Percentiles rank a stretch among this genome's conserved stretches.
Conservation (phyloP, 2,888 invertebrate species). For the Nomada ruficornis region DNA sequence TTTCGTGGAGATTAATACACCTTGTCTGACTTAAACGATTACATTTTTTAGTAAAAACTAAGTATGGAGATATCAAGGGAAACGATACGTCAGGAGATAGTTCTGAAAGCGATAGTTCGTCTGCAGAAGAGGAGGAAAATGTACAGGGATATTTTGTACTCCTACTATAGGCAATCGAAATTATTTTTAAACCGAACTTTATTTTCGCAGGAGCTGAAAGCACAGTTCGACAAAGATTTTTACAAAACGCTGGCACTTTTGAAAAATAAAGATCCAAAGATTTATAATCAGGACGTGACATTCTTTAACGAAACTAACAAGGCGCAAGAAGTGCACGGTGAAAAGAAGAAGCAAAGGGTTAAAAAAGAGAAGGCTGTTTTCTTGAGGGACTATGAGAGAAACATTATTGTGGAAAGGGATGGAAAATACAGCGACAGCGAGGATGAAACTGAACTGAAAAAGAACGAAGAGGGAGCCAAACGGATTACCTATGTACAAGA, state of each 20-base stretch:
- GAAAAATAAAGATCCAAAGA: slow-evolving; percentile 94
- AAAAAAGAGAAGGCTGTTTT: slow-evolving; percentile 87
- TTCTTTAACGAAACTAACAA: slow-evolving; percentile 87
- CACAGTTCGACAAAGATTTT: slow-evolving; percentile 93
- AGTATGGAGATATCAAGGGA: slow-evolving; percentile 87
- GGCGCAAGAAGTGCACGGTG: slow-evolving; percentile 21
- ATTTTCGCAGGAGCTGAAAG: slow-evolving; percentile 85
- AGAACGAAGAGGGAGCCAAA: slow-evolving; percentile 70
- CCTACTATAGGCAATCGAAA: neutral
- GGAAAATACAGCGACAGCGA: slow-evolving; percentile 85
- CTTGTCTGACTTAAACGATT: neutral
- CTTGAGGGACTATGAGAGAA: slow-evolving; percentile 92
- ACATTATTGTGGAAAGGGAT: slow-evolving; percentile 89
- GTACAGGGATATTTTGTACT: slow-evolving; percentile 64
- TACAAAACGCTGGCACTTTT: slow-evolving; percentile 93
- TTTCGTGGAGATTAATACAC: neutral
- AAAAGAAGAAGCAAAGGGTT: slow-evolving; percentile 75
- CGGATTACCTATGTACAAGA: slow-evolving; percentile 88
- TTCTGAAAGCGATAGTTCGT: slow-evolving; percentile 84
- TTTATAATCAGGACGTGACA: slow-evolving; percentile 91
- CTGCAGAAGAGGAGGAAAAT: slow-evolving; percentile 88
- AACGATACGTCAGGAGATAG: slow-evolving; percentile 83
- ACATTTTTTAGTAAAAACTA: slow-evolving; percentile 88
- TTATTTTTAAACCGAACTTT: neutral
- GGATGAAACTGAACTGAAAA: slow-evolving; percentile 74